These are phyloP conservation scores for Sandelia bainsii DNA, from an alignment of 2,797 vertebrate species.

Conservation along the genomic window DNA sequence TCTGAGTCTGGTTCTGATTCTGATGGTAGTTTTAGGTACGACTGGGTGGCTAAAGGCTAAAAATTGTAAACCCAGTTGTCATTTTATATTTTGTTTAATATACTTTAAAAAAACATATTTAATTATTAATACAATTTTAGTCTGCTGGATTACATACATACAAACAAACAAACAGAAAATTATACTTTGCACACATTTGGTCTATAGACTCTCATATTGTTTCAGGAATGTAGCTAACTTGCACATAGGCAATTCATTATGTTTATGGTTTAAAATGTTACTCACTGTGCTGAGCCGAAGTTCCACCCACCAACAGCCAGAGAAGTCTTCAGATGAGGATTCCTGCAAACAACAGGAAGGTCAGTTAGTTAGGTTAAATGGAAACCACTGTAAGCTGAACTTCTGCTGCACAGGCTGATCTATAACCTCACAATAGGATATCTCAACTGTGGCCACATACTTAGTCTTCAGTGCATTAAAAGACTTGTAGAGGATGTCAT, in stretches of 20 bases:
- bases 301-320: constrained; percentile 88
- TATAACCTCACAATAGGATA: not conserved
- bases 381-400: too few species aligned
- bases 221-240: not conserved
- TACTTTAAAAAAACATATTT: too few species aligned
- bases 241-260: too few species aligned
- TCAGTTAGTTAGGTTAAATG: not conserved
- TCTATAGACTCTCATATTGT: not conserved
- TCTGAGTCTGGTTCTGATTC: too few species aligned
- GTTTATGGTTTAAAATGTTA: constrained; percentile 10
- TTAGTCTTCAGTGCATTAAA: constrained; percentile 83
- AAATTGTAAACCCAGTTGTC: too few species aligned
- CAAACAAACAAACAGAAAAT: too few species aligned
- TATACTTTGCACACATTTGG: not conserved
- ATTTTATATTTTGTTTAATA: too few species aligned
- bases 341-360: constrained; percentile 69
- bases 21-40: too few species aligned
- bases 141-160: too few species aligned
- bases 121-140: too few species aligned
- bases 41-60: too few species aligned
- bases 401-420: not conserved
- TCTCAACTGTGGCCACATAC: constrained; percentile 52
- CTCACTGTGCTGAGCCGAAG: constrained; percentile 86
- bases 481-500: constrained; percentile 80
- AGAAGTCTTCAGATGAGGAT: constrained; percentile 83